Evolutionary conservation across 2,888 invertebrate genomes (phyloP).

Genomic region (Amblyjoppa proteus): DNA sequence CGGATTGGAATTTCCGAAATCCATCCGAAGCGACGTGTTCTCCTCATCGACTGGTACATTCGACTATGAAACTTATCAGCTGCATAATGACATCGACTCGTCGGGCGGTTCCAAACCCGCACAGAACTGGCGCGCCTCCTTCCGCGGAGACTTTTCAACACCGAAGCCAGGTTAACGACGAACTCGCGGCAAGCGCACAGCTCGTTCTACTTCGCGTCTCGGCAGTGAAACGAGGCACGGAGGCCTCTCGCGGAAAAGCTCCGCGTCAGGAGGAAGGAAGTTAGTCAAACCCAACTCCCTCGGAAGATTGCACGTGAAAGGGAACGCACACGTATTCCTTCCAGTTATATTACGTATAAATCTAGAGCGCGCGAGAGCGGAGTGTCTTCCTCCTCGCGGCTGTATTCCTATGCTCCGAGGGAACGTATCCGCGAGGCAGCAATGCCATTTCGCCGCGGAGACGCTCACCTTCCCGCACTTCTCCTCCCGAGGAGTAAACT

Average conservation of each 20-base stretch:
- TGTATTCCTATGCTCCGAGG: neutral
- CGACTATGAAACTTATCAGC: neutral
- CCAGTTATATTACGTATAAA: constrained; percentile 63
- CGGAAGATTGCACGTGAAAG: constrained; percentile 49
- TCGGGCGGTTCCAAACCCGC: constrained; percentile 6
- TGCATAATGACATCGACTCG: neutral
- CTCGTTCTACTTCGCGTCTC: constrained; percentile 44
- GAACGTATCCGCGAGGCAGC: neutral
- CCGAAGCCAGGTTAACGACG: constrained; percentile 20
- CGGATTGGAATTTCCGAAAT: too few species aligned
- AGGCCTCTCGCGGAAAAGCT: constrained; percentile 47
- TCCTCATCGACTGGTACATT: neutral
- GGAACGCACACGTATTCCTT: constrained; percentile 53
- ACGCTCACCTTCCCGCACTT: neutral
- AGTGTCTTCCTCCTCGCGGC: constrained; percentile 30
- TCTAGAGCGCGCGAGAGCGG: constrained; percentile 49
- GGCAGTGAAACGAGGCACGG: constrained; percentile 23
- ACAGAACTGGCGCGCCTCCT: neutral
- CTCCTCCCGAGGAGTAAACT: constrained; percentile 51
- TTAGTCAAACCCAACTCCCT: constrained; percentile 60
- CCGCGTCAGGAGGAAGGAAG: constrained; percentile 38
- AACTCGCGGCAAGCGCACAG: constrained; percentile 5
- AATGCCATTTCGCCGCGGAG: constrained; percentile 52
- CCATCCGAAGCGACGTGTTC: neutral
- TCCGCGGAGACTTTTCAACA: constrained; percentile 23